Base-by-base conservation (phyloP, 2,888 invertebrate species). In the Chouioia cunea region DNA sequence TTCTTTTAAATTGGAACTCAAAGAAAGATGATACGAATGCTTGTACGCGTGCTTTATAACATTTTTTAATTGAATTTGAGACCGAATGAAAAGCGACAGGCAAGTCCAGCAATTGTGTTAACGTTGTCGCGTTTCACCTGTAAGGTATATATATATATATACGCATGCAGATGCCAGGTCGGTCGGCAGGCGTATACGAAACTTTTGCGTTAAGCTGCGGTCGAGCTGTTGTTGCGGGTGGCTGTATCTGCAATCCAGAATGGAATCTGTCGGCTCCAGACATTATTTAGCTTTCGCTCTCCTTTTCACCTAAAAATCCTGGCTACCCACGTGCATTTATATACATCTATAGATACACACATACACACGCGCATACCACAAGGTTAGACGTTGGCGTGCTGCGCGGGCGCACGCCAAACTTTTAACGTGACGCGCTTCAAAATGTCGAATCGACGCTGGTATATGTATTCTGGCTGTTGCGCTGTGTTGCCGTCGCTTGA, bases 211-310 rank as follows among this genome's bases (percentile, higher is more conserved):
- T 76, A 75, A 79, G 78, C 77, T 77, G 80, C 77, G 83, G 82
- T 82, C 81, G 82, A 77, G 78, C 79, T 46, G 58, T 27, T 63
- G 59, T 54, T 27, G 62, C 47, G 56, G 70, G 57, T 81, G 81
- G 80, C 80, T 80, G 82, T 81, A 84, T 83, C 81, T 82, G 80
- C 83, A 82, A 83, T 82, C 82, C 79, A 82, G 84, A 85, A 85
- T 85, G 81, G 83, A 82, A 84, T 83, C 85, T 85, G 85, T 85
- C 85, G 80, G 83, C 76, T 81, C 82, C 85, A 85, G 84, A 84
- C 83, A 76, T 82, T 82, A 81, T 77, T 74, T 74, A 71, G 59
- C 73, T 27, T 27, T 75, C 67, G 57, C 66, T 50, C 44, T 70
- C 59, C 27, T 27, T 27, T 27, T 27, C 3, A 27, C 27, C 27